phyloP scores from a whole-genome alignment of 2,113 vertebrate species.

The Pipra filicauda region DNA sequence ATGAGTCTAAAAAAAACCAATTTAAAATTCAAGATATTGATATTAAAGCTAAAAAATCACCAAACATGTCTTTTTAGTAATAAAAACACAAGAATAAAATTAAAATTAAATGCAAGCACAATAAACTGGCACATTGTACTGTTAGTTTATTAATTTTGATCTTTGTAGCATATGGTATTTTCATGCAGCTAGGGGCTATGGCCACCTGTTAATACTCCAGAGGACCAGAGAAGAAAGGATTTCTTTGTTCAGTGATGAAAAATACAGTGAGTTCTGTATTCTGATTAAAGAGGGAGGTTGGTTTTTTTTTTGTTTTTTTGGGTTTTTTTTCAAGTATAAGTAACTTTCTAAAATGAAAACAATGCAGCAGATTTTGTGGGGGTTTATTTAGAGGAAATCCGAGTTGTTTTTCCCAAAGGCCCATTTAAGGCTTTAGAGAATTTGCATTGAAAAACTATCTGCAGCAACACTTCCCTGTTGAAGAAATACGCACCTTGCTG shows the following conservation, averaged over 20 bases:
- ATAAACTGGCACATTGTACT: constrained; percentile 23
- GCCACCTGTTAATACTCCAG: constrained; percentile 57
- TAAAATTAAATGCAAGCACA: constrained; percentile 44
- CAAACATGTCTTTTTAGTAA: neutral
- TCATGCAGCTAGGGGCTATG: constrained; percentile 35
- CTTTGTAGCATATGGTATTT: constrained; percentile 56
- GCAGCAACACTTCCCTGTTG: neutral
- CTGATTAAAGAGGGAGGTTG: neutral
- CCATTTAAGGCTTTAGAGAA: neutral
- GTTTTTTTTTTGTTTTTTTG: neutral
- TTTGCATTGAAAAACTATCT: neutral
- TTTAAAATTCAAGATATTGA: neutral
- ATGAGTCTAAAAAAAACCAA: neutral
- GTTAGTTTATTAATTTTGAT: constrained; percentile 61
- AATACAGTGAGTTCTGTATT: neutral
- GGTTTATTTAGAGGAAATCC: neutral
- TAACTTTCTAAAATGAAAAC: neutral
- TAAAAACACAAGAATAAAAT: constrained; percentile 13
- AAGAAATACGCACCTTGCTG: neutral
- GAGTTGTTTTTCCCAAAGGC: neutral
- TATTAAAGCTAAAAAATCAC: constrained; percentile 18
- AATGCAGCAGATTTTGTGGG: neutral
- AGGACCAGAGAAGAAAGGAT: constrained; percentile 30
- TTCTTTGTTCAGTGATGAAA: constrained; percentile 48
- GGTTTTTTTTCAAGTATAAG: neutral